These are phyloP conservation scores for Cosmia trapezina DNA, from an alignment of 2,888 invertebrate genomes.

Conservation along the genomic window DNA sequence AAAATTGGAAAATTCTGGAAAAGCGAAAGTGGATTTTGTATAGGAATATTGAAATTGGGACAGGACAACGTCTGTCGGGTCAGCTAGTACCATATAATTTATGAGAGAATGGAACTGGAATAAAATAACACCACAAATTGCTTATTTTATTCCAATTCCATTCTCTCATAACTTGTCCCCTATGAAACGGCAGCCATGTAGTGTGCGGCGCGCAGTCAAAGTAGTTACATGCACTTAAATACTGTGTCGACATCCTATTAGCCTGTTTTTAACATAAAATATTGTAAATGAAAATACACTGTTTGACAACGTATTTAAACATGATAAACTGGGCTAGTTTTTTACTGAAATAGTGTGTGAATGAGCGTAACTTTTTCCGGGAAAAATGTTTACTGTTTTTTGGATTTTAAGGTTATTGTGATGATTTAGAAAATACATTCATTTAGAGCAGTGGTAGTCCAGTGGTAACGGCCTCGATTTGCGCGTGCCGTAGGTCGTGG, in stretches of 20 bases:
- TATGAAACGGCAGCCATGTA: constrained; percentile 22
- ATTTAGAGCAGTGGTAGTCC: too few species aligned
- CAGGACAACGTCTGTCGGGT: too few species aligned
- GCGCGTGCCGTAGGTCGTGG: too few species aligned
- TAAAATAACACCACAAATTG: too few species aligned
- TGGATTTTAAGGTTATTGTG: not conserved
- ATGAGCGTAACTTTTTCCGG: not conserved
- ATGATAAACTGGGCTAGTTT: constrained; percentile 21
- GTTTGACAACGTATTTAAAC: constrained; percentile 29
- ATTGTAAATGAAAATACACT: constrained; percentile 48
- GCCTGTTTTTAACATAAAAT: constrained; percentile 46
- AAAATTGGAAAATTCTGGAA: too few species aligned
- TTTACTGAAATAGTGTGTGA: constrained; percentile 6
- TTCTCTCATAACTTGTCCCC: constrained; percentile 20
- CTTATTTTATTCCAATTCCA: not conserved
- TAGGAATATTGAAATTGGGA: too few species aligned
- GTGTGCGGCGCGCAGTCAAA: constrained; percentile 39
- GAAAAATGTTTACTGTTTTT: not conserved
- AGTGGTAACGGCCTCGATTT: too few species aligned
- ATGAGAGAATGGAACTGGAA: too few species aligned
- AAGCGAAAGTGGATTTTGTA: too few species aligned
- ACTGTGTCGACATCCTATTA: constrained; percentile 47
- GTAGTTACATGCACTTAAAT: constrained; percentile 56
- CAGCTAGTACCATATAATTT: too few species aligned
- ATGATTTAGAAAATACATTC: not conserved